Evolutionary conservation across 2,888 invertebrate genomes (phyloP).

Genomic region (Leucoma salicis): DNA sequence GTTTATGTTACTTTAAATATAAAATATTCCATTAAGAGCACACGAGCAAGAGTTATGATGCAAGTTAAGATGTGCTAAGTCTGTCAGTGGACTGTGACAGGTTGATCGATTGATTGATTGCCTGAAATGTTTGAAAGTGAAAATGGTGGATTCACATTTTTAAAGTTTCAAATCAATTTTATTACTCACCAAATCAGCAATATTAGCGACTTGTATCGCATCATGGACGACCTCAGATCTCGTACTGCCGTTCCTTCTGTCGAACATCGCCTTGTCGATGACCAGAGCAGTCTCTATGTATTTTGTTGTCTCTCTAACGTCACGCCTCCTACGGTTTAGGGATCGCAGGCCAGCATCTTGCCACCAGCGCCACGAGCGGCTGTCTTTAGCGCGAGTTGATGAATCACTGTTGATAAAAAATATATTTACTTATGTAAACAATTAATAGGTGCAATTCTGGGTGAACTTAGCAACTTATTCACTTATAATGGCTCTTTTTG

Average conservation of each 20-base stretch:
- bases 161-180: background rate
- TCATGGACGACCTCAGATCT: conserved; percentile 95
- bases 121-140: too few species aligned
- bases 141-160: too few species aligned
- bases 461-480: too few species aligned
- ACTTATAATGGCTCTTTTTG: conserved; percentile 31
- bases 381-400: conserved; percentile 45
- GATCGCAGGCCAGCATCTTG: conserved; percentile 58
- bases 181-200: conserved; percentile 95
- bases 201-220: conserved; percentile 98
- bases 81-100: too few species aligned
- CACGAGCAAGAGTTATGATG: too few species aligned
- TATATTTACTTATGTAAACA: too few species aligned
- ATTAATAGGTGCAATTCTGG: too few species aligned
- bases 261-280: conserved; percentile 98
- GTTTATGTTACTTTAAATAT: too few species aligned
- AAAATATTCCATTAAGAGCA: too few species aligned
- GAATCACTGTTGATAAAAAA: conserved; percentile 39
- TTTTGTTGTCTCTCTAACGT: conserved; percentile 95
- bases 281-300: conserved; percentile 98
- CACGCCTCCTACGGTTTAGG: conserved; percentile 80
- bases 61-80: too few species aligned
- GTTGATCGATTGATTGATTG: too few species aligned
- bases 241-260: conserved; percentile 94
- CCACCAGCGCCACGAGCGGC: conserved; percentile 69